Conservation (phyloP, 2,888 invertebrate genomes). For the Limenitis camilla region DNA sequence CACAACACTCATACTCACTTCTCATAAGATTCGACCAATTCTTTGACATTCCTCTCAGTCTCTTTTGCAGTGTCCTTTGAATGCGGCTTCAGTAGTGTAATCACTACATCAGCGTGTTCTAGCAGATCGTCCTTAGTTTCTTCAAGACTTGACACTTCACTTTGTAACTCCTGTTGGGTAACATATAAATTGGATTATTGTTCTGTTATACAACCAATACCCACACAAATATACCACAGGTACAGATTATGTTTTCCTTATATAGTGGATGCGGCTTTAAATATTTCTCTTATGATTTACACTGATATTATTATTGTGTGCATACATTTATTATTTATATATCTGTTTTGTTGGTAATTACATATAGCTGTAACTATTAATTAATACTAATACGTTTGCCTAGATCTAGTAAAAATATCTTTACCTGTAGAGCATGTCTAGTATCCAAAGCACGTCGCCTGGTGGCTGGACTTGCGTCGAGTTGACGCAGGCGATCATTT, state of each 20-base stretch:
- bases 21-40: constrained; percentile 80
- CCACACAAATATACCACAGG: too few species aligned
- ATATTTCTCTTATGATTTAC: too few species aligned
- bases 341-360: too few species aligned
- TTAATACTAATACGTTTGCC: too few species aligned
- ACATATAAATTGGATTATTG: not conserved
- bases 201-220: not conserved
- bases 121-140: constrained; percentile 80
- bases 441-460: constrained; percentile 83
- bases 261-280: too few species aligned
- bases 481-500: constrained; percentile 83
- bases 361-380: too few species aligned
- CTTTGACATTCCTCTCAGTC: constrained; percentile 80
- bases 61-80: constrained; percentile 78
- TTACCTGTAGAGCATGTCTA: constrained; percentile 80
- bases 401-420: not conserved
- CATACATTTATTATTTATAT: too few species aligned
- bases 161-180: constrained; percentile 78
- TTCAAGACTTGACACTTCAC: constrained; percentile 81
- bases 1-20: constrained; percentile 50
- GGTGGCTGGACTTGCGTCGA: constrained; percentile 84
- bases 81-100: constrained; percentile 80
- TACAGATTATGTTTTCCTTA: too few species aligned
- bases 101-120: constrained; percentile 80
- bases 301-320: too few species aligned